Evolutionary conservation across 2,113 vertebrate species (phyloP).

Genomic region (Taxidea taxus): DNA sequence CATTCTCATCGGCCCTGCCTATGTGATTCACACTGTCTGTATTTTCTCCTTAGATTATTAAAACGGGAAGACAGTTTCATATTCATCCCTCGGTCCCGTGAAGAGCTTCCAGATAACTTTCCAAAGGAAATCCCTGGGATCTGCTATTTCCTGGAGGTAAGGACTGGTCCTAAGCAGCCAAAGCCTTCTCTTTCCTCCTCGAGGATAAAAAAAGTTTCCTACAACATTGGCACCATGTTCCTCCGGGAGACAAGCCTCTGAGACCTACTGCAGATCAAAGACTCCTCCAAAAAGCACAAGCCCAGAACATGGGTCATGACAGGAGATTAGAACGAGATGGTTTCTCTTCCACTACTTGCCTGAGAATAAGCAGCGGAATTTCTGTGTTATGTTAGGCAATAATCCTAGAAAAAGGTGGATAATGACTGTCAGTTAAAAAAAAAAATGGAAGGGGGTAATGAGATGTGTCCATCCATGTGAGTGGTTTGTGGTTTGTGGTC

Average conservation of each 20-base stretch:
- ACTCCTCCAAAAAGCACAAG: conserved; percentile 86
- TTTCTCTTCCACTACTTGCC: conserved; percentile 78
- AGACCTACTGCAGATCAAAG: conserved; percentile 82
- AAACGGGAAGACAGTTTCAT: conserved; percentile 95
- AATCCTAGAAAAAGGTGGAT: conserved; percentile 81
- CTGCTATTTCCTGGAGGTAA: conserved; percentile 98
- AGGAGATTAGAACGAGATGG: conserved; percentile 68
- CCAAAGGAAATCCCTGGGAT: conserved; percentile 98
- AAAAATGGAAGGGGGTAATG: conserved; percentile 36
- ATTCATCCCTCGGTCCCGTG: conserved; percentile 94
- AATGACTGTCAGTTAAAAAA: conserved; percentile 60
- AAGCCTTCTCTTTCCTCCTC: conserved; percentile 90
- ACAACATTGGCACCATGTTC: conserved; percentile 99
- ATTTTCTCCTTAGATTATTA: conserved; percentile 86
- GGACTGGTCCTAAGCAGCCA: conserved; percentile 89
- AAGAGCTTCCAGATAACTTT: conserved; percentile 99
- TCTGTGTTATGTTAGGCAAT: conserved; percentile 86
- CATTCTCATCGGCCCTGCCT: background rate
- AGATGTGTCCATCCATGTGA: conserved; percentile 50
- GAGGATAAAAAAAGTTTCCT: conserved; percentile 95
- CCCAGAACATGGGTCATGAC: conserved; percentile 80
- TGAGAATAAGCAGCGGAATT: conserved; percentile 75
- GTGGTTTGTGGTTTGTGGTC: conserved; percentile 70
- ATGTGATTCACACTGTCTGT: background rate
- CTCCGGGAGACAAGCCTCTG: conserved; percentile 98